These are phyloP conservation scores for Monoplex corrugatus DNA, from an alignment of 2,888 invertebrate species.

Conservation along the genomic window DNA sequence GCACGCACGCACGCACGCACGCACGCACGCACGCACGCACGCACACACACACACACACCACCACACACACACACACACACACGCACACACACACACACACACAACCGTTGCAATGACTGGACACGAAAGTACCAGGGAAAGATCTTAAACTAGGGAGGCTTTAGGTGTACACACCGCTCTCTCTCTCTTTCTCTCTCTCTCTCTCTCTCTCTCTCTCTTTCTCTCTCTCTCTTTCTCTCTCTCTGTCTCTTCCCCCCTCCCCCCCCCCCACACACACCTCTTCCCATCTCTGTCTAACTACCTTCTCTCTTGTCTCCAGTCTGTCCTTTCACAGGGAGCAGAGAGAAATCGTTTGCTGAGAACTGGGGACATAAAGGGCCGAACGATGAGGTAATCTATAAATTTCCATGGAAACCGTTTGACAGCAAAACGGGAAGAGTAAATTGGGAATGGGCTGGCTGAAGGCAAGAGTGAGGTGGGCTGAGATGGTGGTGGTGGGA, in stretches of 20 bases:
- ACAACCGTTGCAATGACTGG: too few species aligned
- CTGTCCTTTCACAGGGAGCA: neutral
- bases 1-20: too few species aligned
- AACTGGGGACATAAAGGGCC: conserved; percentile 5
- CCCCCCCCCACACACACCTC: neutral
- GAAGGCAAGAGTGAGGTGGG: neutral
- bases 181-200: neutral
- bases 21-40: too few species aligned
- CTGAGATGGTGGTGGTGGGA: neutral
- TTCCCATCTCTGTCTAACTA: neutral
- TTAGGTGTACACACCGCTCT: too few species aligned
- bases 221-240: neutral
- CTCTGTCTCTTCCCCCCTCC: neutral
- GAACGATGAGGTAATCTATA: conserved; percentile 34
- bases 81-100: too few species aligned
- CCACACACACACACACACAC: too few species aligned
- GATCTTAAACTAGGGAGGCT: too few species aligned
- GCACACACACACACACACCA: too few species aligned
- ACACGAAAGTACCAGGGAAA: too few species aligned
- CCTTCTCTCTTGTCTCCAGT: conserved; percentile 16
- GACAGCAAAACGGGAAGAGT: neutral
- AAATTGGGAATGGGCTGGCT: neutral
- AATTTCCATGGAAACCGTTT: conserved; percentile 46
- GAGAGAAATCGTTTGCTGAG: conserved; percentile 26
- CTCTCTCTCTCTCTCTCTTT: conserved; percentile 18